Percentiles rank a stretch among this genome's conserved stretches.
phyloP scores from a whole-genome alignment of 1,140 invertebrate genomes.

The Papilio dardanus region DNA sequence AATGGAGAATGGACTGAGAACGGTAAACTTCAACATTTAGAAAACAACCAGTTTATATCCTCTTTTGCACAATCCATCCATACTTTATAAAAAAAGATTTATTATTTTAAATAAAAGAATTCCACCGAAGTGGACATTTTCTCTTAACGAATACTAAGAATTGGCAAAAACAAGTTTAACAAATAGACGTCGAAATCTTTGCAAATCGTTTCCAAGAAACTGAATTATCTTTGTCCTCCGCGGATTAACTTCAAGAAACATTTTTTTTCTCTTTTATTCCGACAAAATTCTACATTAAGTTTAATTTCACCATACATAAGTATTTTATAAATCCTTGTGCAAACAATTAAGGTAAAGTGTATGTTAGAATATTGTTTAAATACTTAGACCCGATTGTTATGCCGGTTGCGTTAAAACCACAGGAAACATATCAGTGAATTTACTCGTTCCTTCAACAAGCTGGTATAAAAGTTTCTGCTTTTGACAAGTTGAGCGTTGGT shows the following conservation, averaged over 20 bases:
- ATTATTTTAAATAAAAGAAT: constrained; percentile 2
- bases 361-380: too few relatives aligned
- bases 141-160: not conserved
- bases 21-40: not conserved
- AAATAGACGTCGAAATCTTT: not conserved
- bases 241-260: not conserved
- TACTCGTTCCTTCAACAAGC: too few relatives aligned
- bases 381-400: too few relatives aligned
- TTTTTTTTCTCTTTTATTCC: not conserved
- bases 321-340: too few relatives aligned
- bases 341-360: too few relatives aligned
- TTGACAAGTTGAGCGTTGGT: too few relatives aligned
- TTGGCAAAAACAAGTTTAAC: not conserved
- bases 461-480: too few relatives aligned
- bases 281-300: constrained; percentile 3
- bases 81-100: too few relatives aligned
- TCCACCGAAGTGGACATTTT: not conserved
- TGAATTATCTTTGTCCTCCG: not conserved
- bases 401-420: too few relatives aligned
- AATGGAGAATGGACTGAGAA: not conserved
- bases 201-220: not conserved
- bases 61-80: too few relatives aligned
- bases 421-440: too few relatives aligned
- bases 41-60: too few relatives aligned
- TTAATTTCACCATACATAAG: not conserved